Evolutionary conservation across 2,888 invertebrate genomes (phyloP), one percentile per base, ranked within the genome.

Genomic region (Sisyra terminalis): DNA sequence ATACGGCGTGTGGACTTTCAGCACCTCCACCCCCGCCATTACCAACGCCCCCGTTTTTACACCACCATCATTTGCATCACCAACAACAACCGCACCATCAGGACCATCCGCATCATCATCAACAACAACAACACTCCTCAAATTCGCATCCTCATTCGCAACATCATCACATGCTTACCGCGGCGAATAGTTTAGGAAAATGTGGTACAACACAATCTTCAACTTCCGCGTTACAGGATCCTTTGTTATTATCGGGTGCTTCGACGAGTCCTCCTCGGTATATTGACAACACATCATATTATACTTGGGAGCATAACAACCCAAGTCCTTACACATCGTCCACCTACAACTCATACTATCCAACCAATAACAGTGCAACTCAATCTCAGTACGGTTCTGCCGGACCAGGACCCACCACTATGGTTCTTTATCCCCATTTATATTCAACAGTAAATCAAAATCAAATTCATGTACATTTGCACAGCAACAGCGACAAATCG

Each of bases 401-500:
- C 3, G 24, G 24, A 24, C 24, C 24, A 24, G 24, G 24, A 24
- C 24, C 24, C 7, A 24, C 78, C 2, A 71, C 76, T 44, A 79
- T 85, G 75, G 75, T 86, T 15, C 70, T 85, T 0, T 76, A 73
- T 53, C 85, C 85, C 1, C 82, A 83, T 53, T 65, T 85, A 1
- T 82, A 84, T 59, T 84, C 85, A 34, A 85, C 85, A 17, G 84
- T 86, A 42, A 86, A 86, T 57, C 85, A 86, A 60, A 86, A 85
- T 59, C 84, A 86, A 66, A 85, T 86, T 46, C 86, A 87, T 56
- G 69, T 86, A 15, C 86, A 86, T 53, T 60, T 82, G 24, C 85
- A 86, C 59, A 74, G 76, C 7, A 24, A 24, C 24, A 24, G 24
- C 24, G 24, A 24, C 24, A 24, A 24, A 7, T 24, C 24, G 24